Evolutionary conservation across 2,888 invertebrate species (phyloP), one percentile per base, ranked within the genome.

Genomic region (Eutolmus rufibarbis): DNA sequence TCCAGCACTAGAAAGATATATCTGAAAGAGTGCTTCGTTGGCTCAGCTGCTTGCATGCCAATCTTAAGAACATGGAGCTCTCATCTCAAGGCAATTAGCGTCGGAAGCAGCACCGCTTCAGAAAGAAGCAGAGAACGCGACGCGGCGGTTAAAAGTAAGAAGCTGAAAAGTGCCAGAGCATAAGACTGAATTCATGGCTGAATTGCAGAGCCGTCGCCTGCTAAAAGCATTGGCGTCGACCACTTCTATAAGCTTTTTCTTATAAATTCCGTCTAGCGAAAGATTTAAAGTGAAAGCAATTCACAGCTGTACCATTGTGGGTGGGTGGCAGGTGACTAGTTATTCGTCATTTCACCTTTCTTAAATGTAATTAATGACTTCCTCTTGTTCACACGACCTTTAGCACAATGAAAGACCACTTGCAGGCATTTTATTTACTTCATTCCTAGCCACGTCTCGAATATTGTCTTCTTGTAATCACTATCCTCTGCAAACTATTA

Each of bases 41-140:
- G 66, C 66, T 23, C 66, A 2, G 16, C 31, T 46, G 46, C 28
- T 46, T 5, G 28, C 12, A 19, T 14, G 19, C 19, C 66, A 66
- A 23, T 46, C 51, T 12, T 19, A 79, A 79, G 79, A 79, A 79
- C 79, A 79, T 79, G 51, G 51, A 56, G 23, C 79, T 51, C 79
- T 79, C 28, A 56, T 23, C 51, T 79, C 79, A 79, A 79, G 79
- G 79, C 79, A 79, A 78, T 78, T 78, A 78, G 28, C 79, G 51
- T 51, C 79, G 51, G 79, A 79, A 79, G 23, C 79, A 46, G 79
- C 19, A 8, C 56, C n/a, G 56, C 56, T 7, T 19, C 28, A 9
- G 28, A 66, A 66, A 66, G 66, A 28, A 23, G 28, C 28, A n/a
- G 51, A 79, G 56, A 79, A 79, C 79, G 16, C 46, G 28, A n/a